Percentiles rank a stretch among this genome's conserved stretches.
Conservation (phyloP, 2,113 vertebrate genomes). For the Aldabrachelys gigantea region DNA sequence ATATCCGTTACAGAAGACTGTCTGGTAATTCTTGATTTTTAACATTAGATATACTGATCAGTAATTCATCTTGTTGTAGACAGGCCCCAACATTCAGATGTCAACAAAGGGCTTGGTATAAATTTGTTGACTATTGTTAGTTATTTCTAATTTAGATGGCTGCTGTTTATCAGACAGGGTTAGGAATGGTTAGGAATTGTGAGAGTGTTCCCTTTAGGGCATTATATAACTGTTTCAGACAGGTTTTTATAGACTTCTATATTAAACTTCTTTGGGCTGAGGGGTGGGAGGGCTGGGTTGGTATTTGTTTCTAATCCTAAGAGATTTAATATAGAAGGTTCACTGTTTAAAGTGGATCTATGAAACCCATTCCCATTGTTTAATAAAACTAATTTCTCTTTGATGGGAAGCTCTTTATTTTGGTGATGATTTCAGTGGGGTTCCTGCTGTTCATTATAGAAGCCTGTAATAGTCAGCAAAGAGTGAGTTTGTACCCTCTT, state of each 20-base stretch:
- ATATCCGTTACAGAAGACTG: neutral
- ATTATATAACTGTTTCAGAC: neutral
- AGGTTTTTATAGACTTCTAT: neutral
- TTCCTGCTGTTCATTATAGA: neutral
- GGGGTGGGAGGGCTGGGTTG: no score
- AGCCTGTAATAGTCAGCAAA: neutral
- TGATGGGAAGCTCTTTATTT: neutral
- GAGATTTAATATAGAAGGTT: neutral
- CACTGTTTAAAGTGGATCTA: neutral
- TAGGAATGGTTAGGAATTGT: neutral
- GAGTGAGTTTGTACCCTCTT: neutral
- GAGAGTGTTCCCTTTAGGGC: no score
- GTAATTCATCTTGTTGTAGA: neutral
- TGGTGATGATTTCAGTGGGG: fast-evolving
- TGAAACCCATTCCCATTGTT: neutral
- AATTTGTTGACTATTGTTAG: neutral
- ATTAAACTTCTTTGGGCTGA: neutral
- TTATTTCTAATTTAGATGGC: neutral
- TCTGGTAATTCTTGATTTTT: neutral
- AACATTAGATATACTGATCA: neutral
- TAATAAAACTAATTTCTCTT: neutral
- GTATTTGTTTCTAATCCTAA: neutral
- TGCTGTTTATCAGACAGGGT: neutral
- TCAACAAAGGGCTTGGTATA: neutral
- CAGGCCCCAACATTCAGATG: neutral